Evolutionary conservation across 1,140 invertebrate species (phyloP), one percentile per base, ranked within the genome.

Genomic region (Calliopsis andreniformis): DNA sequence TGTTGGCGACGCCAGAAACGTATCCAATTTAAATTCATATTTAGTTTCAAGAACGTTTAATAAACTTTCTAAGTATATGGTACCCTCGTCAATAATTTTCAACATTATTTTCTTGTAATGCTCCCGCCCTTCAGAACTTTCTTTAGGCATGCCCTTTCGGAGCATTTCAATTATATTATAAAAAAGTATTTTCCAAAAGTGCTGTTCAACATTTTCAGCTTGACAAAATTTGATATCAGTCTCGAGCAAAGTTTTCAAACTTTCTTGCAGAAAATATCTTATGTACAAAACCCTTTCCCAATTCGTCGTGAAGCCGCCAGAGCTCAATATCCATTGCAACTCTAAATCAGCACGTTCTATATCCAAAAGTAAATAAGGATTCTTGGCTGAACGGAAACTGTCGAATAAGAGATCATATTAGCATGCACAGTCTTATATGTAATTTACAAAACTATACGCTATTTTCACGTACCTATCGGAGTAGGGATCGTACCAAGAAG

Each of bases 151-250:
- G 56, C 93, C 93, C 90, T 97, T 95, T 79, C 96, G 92, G 79
- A 97, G 91, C 66, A 95, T 93, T 91, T 98, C 97, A 77, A 98
- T 98, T 35, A 98, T 95, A 89, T 97, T 97, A 87, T 98, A 97
- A 90, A 97, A 98, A 0, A 97, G 92, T 71, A 97, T 94, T 89
- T 98, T 98, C 98, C 98, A 98, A 88, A 98, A 95, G 87, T 96
- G 94, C 86, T 97, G 95, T 86, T 98, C 98, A 7, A 98, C 94
- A 89, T 98, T 98, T 88, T 98, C 96, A 43, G 95, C 93, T 86
- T 97, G 95, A 83, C 97, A 97, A 87, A 98, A 97, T 88, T 97
- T 97, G 14, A 98, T 94, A 91, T 98, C 97, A 20, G 95, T 94
- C 78, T 96, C 91, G 1, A 98, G 92, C 3, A 98, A 91, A 69